Base-by-base conservation (phyloP, 2,113 vertebrate species). In the Chaetops frenatus region DNA sequence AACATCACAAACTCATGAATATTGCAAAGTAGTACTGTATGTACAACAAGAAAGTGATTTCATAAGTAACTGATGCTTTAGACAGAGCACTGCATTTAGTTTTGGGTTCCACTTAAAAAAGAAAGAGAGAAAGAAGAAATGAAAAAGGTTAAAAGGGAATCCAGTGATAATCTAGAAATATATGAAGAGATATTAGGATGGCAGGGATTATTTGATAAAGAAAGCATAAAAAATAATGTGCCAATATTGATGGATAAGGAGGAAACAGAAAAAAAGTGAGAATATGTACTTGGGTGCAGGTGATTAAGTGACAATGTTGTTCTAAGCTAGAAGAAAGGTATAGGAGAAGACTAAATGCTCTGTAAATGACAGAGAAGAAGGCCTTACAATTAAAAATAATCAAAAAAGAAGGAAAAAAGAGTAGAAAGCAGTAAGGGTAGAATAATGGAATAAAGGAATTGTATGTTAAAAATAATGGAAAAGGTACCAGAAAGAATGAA, bases 401-500 rank as follows among this genome's bases (percentile, higher is more conserved):
- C 3, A 9, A 7, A 20, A 21, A 33, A 23, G 7, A 20, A 11
- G 7, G 36, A 22, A 1, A 6, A 62, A 36, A 1, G 0, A 42
- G 25, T 20, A 51, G 36, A 88, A 81, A 33, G 2, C 4, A 40
- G 24, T 12, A 72, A 42, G 18, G 3, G 21, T 71, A 72, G 7
- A 67, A 40, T 47, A 62, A 82, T 36, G 1, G 0, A 2, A 53
- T 29, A 47, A 67, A 70, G 10, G 8, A 51, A 70, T 25, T 22
- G 1, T 28, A 28, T 47, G 6, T 36, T 33, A 38, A 18, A 81
- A 84, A 71, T 31, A 35, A 44, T 7, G 21, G 45, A 74, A 71
- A 62, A 66, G 14, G 3, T 9, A 35, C 15, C 50, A 16, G 16
- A 78, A 83, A 65, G 7, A 90, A 62, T 16, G 12, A 28, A 64